Conservation (phyloP, 2,888 invertebrate species). For the Zygothrica quintamaculata region DNA sequence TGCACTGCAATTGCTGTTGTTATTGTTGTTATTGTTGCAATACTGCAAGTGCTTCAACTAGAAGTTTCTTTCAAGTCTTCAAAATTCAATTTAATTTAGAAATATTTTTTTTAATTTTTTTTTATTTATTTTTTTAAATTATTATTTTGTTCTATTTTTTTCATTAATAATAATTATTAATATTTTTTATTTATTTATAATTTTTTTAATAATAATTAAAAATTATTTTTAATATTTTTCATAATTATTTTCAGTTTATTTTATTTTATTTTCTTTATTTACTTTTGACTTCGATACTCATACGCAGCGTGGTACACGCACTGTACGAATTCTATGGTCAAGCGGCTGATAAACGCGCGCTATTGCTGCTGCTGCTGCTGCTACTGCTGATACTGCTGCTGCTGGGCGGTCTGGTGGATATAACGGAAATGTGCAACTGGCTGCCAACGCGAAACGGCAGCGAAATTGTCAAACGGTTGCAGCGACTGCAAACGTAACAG, state of each 20-base stretch:
- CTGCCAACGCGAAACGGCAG: conserved; percentile 64
- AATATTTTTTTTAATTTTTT: not conserved
- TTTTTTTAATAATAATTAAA: too few relatives aligned
- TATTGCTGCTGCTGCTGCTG: conserved; percentile 38
- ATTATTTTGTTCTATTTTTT: not conserved
- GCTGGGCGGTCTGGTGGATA: conserved; percentile 72
- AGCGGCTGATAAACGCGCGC: conserved; percentile 28
- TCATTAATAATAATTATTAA: not conserved
- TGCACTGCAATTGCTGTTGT: conserved; percentile 42
- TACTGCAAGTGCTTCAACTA: conserved; percentile 42
- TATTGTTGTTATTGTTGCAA: conserved; percentile 12
- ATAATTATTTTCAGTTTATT: too few relatives aligned
- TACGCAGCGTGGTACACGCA: conserved; percentile 53
- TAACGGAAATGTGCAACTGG: conserved; percentile 79
- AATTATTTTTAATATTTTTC: not conserved
- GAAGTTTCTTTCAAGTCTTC: conserved; percentile 34
- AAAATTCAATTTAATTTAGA: not conserved
- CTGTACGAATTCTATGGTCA: conserved; percentile 22
- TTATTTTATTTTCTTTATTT: conserved; percentile 4
- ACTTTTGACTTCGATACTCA: conserved; percentile 28
- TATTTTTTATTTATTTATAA: not conserved
- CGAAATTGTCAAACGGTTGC: conserved; percentile 70
- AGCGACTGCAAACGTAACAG: conserved; percentile 43
- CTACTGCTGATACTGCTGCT: conserved; percentile 58
- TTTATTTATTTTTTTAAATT: not conserved